Base-by-base conservation (phyloP, 2,113 vertebrate species). In the Syrmaticus mikado region DNA sequence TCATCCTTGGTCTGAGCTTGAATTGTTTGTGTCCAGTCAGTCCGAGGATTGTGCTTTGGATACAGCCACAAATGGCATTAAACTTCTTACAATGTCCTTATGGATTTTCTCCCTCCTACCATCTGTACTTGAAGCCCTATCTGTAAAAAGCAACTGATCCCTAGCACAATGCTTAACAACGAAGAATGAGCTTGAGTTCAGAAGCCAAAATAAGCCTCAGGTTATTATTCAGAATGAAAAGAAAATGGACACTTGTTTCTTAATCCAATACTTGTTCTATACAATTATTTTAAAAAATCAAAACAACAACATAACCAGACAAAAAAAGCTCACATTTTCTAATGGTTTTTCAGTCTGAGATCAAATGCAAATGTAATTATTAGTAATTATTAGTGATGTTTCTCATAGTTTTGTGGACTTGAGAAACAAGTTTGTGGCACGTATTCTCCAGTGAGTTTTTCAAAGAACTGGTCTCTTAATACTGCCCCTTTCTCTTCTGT, bases 401-500 rank as follows among this genome's bases (percentile, higher is more conserved):
- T 79, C 41, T 93, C 83, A 34, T 43, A 28, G 70, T n/a, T 82
- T 84, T 8, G 3, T 40, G 21, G 46, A 40, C 53, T 32, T 78
- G 5, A 82, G 72, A 89, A 82, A 72, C 25, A 80, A 74, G 30
- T 38, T 65, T 30, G 9, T 82, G 53, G 52, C 48, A 61, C 41
- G 18, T 30, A 53, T n/a, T 50, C 88, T 90, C 27, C 30, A 58
- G 25, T 32, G 62, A 92, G 21, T 70, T 53, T 85, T 94, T 75
- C 45, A 11, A 80, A 66, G 60, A 88, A 12, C 2, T 12, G 24
- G 10, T 40, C 83, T 78, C 48, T 61, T 64, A 75, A 13, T 43
- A 43, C 13, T 70, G 53, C 50, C 2, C 0, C 43, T 66, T 38
- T 48, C 50, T 88, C 30, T 28, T 78, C 81, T 84, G 34, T 67